Base-by-base conservation (phyloP, 2,888 invertebrate genomes). In the Caenorhabditis doughertyi region DNA sequence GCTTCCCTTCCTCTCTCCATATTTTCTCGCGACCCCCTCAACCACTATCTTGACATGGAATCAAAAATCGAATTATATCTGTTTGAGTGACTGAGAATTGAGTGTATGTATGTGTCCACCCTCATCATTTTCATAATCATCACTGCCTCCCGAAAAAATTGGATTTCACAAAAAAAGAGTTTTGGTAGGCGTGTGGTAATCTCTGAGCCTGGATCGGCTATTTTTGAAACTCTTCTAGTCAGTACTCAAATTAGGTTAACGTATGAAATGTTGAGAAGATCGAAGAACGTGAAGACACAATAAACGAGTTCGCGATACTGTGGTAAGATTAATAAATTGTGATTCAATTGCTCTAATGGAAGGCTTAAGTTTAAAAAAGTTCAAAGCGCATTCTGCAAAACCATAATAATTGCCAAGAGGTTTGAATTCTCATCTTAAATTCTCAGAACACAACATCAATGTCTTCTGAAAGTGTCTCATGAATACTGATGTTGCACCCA, bases 1-100 rank as follows among this genome's bases (percentile, higher is more conserved):
- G 65, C 65, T 65, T 65, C 51, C 65, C 51, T 16, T 18, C 42
- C 56, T 58, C 64, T 64, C 29, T 64, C 65, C 51, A 49, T 65
- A 51, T 51, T 65, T 65, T 65, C 65, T 51, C 64, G 64, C 64
- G 64, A 64, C 64, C 65, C 51, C 35, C 51, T 51, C 42, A 42
- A 27, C 65, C 65, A 51, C 65, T 65, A 76, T 76, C 74, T 76
- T 76, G 74, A 76, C 74, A 76, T 51, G 58, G 56, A 76, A 76
- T 76, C 74, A 76, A 76, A 65, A 67, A 76, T 76, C 74, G 74
- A 67, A 76, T 76, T 76, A 76, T 76, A 39, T 67, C 49, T 65
- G 74, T 56, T 39, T 74, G 73, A 73, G 73, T 64, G 64, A 60
- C 21, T 58, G 49, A 23, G 55, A 32, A 21, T 11, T 23, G 18